Evolutionary conservation across 1,140 invertebrate species (phyloP), one percentile per base, ranked within the genome.

Genomic region (Caenorhabditis tropicalis): DNA sequence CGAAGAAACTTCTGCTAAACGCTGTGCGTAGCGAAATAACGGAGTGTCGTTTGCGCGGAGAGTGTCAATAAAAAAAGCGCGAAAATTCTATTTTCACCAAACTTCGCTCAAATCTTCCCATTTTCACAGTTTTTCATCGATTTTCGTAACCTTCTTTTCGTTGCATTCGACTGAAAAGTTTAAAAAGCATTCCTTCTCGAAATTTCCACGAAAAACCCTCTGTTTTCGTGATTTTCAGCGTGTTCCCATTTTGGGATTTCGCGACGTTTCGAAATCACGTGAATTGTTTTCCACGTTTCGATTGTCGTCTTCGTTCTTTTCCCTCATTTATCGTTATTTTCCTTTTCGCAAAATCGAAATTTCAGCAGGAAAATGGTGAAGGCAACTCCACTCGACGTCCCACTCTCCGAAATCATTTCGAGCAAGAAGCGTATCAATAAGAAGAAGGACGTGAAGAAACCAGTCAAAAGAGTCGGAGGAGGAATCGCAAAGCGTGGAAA

Each of bases 401-500:
- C 65, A 10, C 65, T 74, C n/a, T 74, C 65, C 21, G 65, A 74
- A n/a, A 74, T 74, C 65, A 74, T 74, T 15, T 74, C 65, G 19
- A 24, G 29, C 9, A 74, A 74, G 1, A 74, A 24, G n/a, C 43
- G 33, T n/a, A n/a, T n/a, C 10, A 24, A 21, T 12, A 36, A 15
- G 19, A 74, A 74, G 36, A 74, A 74, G 43, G 65, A n/a, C 33
- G 65, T 43, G 19, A 74, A 74, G 29, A 33, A n/a, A 24, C 65
- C 65, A 43, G 43, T 74, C 36, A 74, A 43, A 10, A 74, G 33
- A 24, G 12, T 29, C 33, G n/a, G 36, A 33, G 65, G 33, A 21
- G 65, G 65, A 24, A 43, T 74, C 33, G 43, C 12, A 74, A 74
- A 74, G n/a, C 33, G 65, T 6, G 65, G 65, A 36, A 36, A 6